These are phyloP conservation scores for Aptenodytes patagonicus DNA, from an alignment of 2,113 vertebrate genomes.

Conservation along the genomic window DNA sequence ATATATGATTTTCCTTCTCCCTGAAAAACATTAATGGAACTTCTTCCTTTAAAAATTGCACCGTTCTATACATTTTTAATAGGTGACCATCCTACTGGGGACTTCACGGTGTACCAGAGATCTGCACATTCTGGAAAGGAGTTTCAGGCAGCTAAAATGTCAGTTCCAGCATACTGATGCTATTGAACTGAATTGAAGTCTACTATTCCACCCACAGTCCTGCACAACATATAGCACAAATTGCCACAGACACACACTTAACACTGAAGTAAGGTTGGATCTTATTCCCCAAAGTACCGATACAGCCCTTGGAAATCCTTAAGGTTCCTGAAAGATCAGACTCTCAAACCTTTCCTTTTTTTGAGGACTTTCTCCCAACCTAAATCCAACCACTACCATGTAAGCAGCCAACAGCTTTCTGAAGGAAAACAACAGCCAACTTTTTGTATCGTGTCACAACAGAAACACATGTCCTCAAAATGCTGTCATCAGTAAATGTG, in stretches of 20 bases:
- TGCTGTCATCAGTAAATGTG: neutral
- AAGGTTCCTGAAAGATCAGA: neutral
- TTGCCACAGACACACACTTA: neutral
- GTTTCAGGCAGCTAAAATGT: neutral
- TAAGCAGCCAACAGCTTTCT: neutral
- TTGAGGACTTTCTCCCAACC: neutral
- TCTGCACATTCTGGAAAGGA: neutral
- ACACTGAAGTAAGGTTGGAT: neutral
- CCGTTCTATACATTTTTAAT: neutral
- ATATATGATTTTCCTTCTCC: neutral
- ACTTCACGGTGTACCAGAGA: neutral
- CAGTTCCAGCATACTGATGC: neutral
- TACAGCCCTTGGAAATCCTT: neutral
- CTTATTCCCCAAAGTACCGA: neutral
- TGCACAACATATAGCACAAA: neutral
- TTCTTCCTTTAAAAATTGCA: neutral
- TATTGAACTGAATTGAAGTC: neutral
- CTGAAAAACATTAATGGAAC: neutral
- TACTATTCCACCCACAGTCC: neutral
- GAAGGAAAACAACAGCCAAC: neutral
- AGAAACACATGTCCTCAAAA: neutral
- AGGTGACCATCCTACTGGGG: neutral
- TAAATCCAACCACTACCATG: neutral
- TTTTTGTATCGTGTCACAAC: neutral
- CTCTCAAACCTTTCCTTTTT: neutral